A percentile compares a stretch with the other conserved stretches of the same genome.
These are phyloP conservation scores for Leucoraja ocellata DNA, from an alignment of 2,797 vertebrate genomes.

Conservation along the genomic window DNA sequence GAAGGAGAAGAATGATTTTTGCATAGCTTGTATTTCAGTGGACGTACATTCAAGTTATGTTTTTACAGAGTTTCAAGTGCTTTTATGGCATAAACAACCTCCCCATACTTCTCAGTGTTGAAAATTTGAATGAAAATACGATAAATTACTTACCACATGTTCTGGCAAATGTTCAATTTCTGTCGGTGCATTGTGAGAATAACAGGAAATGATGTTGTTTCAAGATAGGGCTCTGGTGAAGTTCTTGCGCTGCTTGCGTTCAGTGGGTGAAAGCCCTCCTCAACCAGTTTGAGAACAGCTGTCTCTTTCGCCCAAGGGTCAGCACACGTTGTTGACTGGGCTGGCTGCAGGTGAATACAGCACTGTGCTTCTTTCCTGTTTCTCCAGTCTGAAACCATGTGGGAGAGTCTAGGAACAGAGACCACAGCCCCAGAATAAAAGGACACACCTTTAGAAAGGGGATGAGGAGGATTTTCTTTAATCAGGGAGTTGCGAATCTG, in stretches of 20 bases:
- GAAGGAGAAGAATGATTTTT: neutral
- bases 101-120: neutral
- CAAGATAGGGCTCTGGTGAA: neutral
- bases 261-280: neutral
- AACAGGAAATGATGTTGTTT: neutral
- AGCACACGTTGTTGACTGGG: neutral
- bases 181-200: neutral
- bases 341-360: neutral
- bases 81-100: neutral
- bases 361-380: neutral
- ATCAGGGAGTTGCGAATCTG: no score
- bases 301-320: neutral
- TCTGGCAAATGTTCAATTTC: neutral
- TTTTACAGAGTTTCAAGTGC: neutral
- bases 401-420: no score
- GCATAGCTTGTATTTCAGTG: neutral
- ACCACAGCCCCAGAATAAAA: no score
- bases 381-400: neutral
- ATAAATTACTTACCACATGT: neutral
- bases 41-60: neutral
- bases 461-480: no score
- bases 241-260: neutral
- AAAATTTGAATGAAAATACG: neutral
- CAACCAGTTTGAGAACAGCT: neutral
- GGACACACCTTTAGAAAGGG: no score